A percentile compares a stretch with the other conserved stretches of the same genome.
Evolutionary conservation across 2,113 vertebrate genomes (phyloP).

Genomic region (Thryonomys swinderianus): DNA sequence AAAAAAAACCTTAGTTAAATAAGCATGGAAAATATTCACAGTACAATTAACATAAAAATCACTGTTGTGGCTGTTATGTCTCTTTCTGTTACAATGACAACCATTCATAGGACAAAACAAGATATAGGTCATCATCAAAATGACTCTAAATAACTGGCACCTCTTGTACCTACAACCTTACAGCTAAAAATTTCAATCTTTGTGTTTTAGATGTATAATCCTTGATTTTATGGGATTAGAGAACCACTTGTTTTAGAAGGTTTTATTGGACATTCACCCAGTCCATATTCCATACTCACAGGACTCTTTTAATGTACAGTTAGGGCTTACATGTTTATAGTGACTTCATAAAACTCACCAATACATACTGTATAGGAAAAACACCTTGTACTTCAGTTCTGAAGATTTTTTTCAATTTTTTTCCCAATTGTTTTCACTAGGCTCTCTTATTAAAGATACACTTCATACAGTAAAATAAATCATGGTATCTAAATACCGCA

Average conservation of each 20-base stretch:
- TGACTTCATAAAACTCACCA: neutral
- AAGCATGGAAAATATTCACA: constrained; percentile 56
- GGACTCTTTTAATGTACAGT: neutral
- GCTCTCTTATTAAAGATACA: neutral
- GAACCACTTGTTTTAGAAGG: constrained; percentile 1
- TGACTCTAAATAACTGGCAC: neutral
- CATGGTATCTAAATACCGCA: neutral
- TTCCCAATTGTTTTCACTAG: neutral
- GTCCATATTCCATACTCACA: neutral
- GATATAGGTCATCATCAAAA: neutral
- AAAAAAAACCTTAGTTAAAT: neutral
- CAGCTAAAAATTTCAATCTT: constrained; percentile 15
- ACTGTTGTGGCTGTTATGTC: neutral
- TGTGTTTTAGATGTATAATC: neutral
- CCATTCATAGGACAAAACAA: constrained; percentile 32
- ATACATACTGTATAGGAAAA: neutral
- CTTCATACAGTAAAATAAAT: neutral
- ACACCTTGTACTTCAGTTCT: neutral
- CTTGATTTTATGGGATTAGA: neutral
- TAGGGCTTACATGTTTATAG: neutral
- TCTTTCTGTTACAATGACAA: constrained; percentile 36
- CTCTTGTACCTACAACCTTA: neutral
- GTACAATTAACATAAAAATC: constrained; percentile 1
- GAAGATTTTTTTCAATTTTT: constrained; percentile 41
- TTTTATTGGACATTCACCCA: neutral